A percentile compares a stretch with the other conserved stretches of the same genome.
These are phyloP conservation scores for Lobophora halterata DNA, from an alignment of 2,888 invertebrate species.

Conservation along the genomic window DNA sequence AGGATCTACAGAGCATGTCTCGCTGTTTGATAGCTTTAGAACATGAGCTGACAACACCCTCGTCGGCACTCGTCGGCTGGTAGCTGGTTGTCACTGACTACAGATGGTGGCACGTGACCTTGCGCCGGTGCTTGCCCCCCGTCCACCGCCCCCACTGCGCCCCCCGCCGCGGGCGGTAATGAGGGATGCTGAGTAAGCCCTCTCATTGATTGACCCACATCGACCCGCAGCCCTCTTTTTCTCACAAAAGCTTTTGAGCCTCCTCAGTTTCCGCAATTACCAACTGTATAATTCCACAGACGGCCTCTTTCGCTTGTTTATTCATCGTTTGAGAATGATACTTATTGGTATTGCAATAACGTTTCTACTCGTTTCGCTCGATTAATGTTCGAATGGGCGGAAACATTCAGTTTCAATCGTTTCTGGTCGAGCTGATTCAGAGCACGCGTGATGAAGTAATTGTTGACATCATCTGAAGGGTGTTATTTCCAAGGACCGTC, in stretches of 20 bases:
- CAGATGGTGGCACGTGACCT: background rate
- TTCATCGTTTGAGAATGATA: background rate
- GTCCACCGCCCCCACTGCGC: slow-evolving; percentile 1
- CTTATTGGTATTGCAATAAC: too few relatives aligned
- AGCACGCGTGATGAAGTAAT: slow-evolving; percentile 8
- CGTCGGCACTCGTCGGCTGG: too few relatives aligned
- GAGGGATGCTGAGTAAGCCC: slow-evolving; percentile 17
- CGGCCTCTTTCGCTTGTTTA: background rate
- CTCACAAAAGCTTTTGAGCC: background rate
- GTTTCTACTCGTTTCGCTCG: too few relatives aligned
- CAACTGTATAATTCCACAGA: background rate
- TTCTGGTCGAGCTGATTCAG: background rate
- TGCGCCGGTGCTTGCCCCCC: background rate
- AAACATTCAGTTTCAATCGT: slow-evolving; percentile 2
- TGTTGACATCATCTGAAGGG: slow-evolving; percentile 4
- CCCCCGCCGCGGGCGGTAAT: slow-evolving; percentile 4
- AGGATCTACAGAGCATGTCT: too few relatives aligned
- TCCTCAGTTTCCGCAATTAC: background rate
- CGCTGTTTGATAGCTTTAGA: too few relatives aligned
- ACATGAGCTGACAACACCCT: too few relatives aligned
- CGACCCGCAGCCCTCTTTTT: slow-evolving; percentile 3
- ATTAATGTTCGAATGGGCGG: slow-evolving; percentile 1
- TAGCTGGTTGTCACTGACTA: too few relatives aligned
- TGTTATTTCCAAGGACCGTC: slow-evolving; percentile 11
- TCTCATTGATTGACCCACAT: slow-evolving; percentile 23